These are phyloP conservation scores for Ladona fulva DNA, from an alignment of 1,140 invertebrate species.

Conservation along the genomic window DNA sequence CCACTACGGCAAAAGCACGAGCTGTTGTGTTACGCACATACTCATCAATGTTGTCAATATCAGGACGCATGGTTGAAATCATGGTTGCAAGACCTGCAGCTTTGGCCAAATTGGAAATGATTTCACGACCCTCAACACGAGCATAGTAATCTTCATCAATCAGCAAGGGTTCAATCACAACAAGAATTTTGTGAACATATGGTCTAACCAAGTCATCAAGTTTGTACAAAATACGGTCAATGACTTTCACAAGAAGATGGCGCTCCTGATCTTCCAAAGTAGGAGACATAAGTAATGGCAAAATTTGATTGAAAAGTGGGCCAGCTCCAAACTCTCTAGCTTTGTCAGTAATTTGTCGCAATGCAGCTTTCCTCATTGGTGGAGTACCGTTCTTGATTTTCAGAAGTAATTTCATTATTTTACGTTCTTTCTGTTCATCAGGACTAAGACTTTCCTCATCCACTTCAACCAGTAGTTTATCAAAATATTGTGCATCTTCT, in stretches of 20 bases:
- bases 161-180: constrained; percentile 96
- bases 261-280: constrained; percentile 98
- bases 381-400: constrained; percentile 99
- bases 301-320: constrained; percentile 96
- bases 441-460: constrained; percentile 92
- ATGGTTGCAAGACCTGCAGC: constrained; percentile 99
- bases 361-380: constrained; percentile 95
- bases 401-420: constrained; percentile 96
- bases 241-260: constrained; percentile 99
- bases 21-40: constrained; percentile 99
- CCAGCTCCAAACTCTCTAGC: constrained; percentile 97
- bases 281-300: constrained; percentile 97
- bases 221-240: constrained; percentile 97
- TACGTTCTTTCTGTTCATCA: constrained; percentile 95
- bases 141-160: constrained; percentile 99
- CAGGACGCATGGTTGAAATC: constrained; percentile 99
- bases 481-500: constrained; percentile 99
- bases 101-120: constrained; percentile 98
- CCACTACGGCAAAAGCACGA: constrained; percentile 97
- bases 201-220: constrained; percentile 96
- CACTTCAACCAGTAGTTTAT: constrained; percentile 94
- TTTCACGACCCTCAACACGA: constrained; percentile 96
- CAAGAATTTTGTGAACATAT: constrained; percentile 98
- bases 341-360: constrained; percentile 98
- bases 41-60: constrained; percentile 99